phyloP scores from a whole-genome alignment of 23 tunicate genomes.

The Pegea sp. region DNA sequence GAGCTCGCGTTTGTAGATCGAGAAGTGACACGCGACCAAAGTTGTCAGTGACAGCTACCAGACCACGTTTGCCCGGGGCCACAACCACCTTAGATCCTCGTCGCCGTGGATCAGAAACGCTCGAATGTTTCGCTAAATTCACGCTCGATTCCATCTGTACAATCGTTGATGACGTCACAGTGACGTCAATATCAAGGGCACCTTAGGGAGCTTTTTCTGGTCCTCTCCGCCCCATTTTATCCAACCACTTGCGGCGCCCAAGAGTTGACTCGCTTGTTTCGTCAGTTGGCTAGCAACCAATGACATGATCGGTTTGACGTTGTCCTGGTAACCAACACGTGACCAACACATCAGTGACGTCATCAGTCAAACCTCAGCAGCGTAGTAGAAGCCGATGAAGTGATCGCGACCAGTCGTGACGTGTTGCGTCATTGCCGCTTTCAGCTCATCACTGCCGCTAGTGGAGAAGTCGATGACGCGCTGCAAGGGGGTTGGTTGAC shows the following conservation, averaged over 20 bases:
- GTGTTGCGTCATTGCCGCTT: conserved; percentile 22
- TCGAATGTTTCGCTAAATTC: conserved; percentile 31
- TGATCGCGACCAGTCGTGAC: conserved; percentile 38
- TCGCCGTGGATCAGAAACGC: conserved; percentile 36
- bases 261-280: conserved; percentile 11
- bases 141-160: conserved; percentile 31
- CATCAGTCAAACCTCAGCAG: conserved; percentile 40
- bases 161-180: neutral
- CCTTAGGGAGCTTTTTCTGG: neutral
- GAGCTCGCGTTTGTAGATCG: conserved; percentile 25
- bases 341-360: too few relatives aligned
- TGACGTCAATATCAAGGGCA: neutral
- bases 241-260: conserved; percentile 62
- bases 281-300: conserved; percentile 74
- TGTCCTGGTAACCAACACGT: conserved; percentile 31
- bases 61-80: conserved; percentile 49
- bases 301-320: conserved; percentile 33
- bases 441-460: conserved; percentile 1
- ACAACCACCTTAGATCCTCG: conserved; percentile 14
- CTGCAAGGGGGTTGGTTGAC: conserved; percentile 34
- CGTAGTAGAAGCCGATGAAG: conserved; percentile 52
- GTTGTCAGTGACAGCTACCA: conserved; percentile 64
- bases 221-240: conserved; percentile 33
- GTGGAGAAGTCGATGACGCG: conserved; percentile 26
- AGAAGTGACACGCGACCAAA: conserved; percentile 60